These are phyloP conservation scores for Lasioglossum morio DNA, from an alignment of 2,888 invertebrate species.

Conservation along the genomic window DNA sequence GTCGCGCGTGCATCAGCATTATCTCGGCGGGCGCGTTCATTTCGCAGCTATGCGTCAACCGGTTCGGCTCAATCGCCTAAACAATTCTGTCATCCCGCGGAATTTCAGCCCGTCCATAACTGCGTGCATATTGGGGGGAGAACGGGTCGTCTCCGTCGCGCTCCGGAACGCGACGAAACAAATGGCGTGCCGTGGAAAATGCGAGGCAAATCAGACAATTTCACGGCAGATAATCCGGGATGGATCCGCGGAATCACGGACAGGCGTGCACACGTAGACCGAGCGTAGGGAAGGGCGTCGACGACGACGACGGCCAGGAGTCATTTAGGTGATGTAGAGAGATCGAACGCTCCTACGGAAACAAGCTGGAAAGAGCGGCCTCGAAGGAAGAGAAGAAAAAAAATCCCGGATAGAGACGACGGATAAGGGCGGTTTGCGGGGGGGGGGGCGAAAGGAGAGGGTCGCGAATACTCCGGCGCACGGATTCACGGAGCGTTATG, in stretches of 20 bases:
- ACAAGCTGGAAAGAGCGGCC: background rate
- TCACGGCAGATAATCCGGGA: slow-evolving; percentile 75
- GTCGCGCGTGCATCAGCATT: background rate
- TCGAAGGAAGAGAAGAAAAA: background rate
- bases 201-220: slow-evolving; percentile 80
- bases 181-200: slow-evolving; percentile 75
- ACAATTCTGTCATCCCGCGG: slow-evolving; percentile 58
- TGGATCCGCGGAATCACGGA: slow-evolving; percentile 51
- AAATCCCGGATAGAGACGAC: background rate
- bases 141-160: slow-evolving; percentile 31
- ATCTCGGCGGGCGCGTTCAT: slow-evolving; percentile 12
- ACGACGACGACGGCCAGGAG: slow-evolving; percentile 52
- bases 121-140: slow-evolving; percentile 50
- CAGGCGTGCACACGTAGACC: slow-evolving; percentile 5
- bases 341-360: slow-evolving; percentile 61
- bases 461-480: slow-evolving; percentile 56
- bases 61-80: slow-evolving; percentile 48
- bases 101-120: slow-evolving; percentile 60
- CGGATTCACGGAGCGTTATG: slow-evolving; percentile 83
- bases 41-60: slow-evolving; percentile 41
- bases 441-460: background rate
- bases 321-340: slow-evolving; percentile 70
- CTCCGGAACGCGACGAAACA: slow-evolving; percentile 69
- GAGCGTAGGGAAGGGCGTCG: background rate
- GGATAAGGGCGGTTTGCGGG: slow-evolving; percentile 8